Percentiles rank a stretch among this genome's conserved stretches.
phyloP scores from a whole-genome alignment of 2,888 invertebrate genomes.

The Oscheius sp. region DNA sequence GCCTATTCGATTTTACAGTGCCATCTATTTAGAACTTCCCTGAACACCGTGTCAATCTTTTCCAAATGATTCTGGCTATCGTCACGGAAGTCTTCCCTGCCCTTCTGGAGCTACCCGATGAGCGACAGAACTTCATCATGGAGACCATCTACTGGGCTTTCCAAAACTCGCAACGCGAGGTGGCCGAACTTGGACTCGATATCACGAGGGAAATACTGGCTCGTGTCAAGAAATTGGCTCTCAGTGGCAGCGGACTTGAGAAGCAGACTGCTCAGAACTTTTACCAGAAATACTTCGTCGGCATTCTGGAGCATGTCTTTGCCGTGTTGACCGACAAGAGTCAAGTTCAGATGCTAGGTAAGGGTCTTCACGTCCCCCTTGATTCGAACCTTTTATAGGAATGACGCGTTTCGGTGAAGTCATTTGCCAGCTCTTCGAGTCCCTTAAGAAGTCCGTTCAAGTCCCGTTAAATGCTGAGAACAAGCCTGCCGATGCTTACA shows the following conservation, averaged over 20 bases:
- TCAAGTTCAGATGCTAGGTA: constrained; percentile 76
- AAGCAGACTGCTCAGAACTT: constrained; percentile 82
- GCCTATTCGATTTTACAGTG: neutral
- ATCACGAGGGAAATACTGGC: constrained; percentile 16
- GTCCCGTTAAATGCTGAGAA: constrained; percentile 51
- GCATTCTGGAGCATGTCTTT: constrained; percentile 97
- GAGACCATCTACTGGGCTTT: constrained; percentile 99
- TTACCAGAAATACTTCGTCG: constrained; percentile 96
- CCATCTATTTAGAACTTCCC: constrained; percentile 88
- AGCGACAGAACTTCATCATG: constrained; percentile 88
- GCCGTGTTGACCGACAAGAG: constrained; percentile 98
- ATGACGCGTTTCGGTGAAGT: constrained; percentile 96
- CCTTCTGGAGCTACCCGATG: constrained; percentile 51
- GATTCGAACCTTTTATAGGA: constrained; percentile 77
- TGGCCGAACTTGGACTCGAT: constrained; percentile 85
- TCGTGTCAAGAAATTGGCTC: constrained; percentile 61
- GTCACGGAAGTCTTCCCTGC: constrained; percentile 74
- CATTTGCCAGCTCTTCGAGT: constrained; percentile 92
- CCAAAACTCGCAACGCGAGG: constrained; percentile 99
- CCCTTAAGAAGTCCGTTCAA: constrained; percentile 90
- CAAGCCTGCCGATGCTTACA: constrained; percentile 75
- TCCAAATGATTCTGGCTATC: constrained; percentile 88
- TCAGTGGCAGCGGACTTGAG: neutral
- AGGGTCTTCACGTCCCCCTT: constrained; percentile 14
- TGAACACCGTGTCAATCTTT: constrained; percentile 97